Percentiles rank a stretch among this genome's conserved stretches.
These are phyloP conservation scores for Mionectes macconnelli DNA, from an alignment of 2,113 vertebrate genomes.

Conservation along the genomic window DNA sequence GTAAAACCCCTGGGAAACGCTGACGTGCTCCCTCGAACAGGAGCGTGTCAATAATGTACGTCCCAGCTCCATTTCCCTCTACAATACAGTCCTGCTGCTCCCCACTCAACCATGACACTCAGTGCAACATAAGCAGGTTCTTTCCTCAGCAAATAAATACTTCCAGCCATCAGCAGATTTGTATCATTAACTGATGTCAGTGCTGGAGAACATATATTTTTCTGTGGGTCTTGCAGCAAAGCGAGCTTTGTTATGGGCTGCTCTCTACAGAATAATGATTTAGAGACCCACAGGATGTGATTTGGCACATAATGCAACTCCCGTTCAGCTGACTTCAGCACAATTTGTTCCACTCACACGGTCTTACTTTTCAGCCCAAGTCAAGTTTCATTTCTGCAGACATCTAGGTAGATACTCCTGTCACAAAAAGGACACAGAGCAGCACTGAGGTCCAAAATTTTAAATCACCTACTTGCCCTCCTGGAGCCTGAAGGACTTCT, in stretches of 20 bases:
- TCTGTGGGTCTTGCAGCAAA: neutral
- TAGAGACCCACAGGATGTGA: neutral
- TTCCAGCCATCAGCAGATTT: neutral
- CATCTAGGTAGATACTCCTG: neutral
- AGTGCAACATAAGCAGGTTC: neutral
- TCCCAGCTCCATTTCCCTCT: neutral
- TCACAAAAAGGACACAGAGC: neutral
- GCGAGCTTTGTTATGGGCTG: neutral
- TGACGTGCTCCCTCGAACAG: neutral
- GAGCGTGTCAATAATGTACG: rapidly evolving
- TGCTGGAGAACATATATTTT: neutral
- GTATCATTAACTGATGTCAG: neutral
- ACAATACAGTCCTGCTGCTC: neutral
- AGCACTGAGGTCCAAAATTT: neutral
- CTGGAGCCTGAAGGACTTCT: neutral
- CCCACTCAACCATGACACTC: neutral
- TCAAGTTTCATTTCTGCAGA: neutral
- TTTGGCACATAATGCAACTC: neutral
- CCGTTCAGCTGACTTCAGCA: neutral
- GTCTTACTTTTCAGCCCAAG: neutral
- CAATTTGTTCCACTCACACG: neutral
- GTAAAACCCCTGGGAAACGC: neutral
- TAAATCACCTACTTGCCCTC: neutral
- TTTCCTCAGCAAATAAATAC: neutral
- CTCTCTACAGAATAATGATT: neutral